A percentile compares a stretch with the other conserved stretches of the same genome.
These are phyloP conservation scores for Phocides pigmalion DNA, from an alignment of 1,140 invertebrate species.

Conservation along the genomic window DNA sequence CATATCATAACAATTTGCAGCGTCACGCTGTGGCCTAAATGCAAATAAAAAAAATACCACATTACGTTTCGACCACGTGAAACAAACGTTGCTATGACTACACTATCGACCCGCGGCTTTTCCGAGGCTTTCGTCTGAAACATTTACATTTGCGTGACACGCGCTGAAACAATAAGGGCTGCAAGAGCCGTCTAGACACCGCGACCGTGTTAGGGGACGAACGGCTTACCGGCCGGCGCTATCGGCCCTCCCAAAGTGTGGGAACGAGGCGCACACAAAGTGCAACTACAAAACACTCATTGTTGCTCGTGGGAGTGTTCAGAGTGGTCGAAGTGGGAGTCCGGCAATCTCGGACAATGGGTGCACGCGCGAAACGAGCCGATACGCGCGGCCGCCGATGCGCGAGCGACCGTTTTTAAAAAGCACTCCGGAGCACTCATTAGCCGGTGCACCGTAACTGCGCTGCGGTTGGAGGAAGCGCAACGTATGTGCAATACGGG, in stretches of 20 bases:
- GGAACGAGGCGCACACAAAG: constrained; percentile 36
- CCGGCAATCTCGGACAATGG: constrained; percentile 63
- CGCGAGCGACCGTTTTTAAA: constrained; percentile 73
- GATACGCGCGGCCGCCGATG: constrained; percentile 67
- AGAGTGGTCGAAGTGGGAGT: constrained; percentile 44
- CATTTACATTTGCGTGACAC: constrained; percentile 73
- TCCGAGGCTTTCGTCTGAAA: constrained; percentile 77
- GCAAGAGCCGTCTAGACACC: constrained; percentile 60
- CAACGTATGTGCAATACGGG: constrained; percentile 69
- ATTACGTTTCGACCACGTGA: constrained; percentile 65
- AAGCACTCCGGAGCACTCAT: constrained; percentile 68
- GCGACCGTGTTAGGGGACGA: constrained; percentile 15
- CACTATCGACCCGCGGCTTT: constrained; percentile 79
- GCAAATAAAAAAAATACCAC: constrained; percentile 75
- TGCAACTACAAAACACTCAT: constrained; percentile 45
- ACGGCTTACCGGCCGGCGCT: constrained; percentile 26
- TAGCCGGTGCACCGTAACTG: constrained; percentile 76
- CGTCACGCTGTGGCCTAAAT: constrained; percentile 71
- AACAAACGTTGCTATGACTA: constrained; percentile 79
- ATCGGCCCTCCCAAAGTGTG: constrained; percentile 31
- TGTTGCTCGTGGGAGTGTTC: constrained; percentile 49
- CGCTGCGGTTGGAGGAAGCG: constrained; percentile 59
- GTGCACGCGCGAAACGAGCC: constrained; percentile 71
- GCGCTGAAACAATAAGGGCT: constrained; percentile 70
- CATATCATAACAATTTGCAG: constrained; percentile 49